Evolutionary conservation across 2,113 vertebrate genomes (phyloP), one percentile per base, ranked within the genome.

Genomic region (Muntiacus muntjak): DNA sequence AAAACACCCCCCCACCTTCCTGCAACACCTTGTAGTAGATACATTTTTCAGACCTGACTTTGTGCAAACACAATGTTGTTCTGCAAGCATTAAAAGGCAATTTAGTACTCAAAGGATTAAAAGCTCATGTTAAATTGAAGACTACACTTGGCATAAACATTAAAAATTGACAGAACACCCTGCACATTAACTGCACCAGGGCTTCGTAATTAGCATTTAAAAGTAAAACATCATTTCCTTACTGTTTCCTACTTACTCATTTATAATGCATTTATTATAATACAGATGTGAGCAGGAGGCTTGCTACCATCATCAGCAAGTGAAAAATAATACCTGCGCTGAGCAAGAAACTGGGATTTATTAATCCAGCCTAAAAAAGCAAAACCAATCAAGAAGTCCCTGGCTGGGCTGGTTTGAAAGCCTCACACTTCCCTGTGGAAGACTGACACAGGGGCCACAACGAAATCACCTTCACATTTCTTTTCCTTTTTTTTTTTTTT

Each of bases 91-190:
- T 99, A 99, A 99, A 99, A 99, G 99, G 99, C 99, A 99, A 99
- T 99, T 99, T 99, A 99, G 99, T 99, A 99, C 99, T 99, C 99
- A 98, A 99, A 99, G 99, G 99, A 99, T 99, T 99, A 99, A 99
- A 99, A 99, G 99, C 99, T 99, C 99, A 99, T 99, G 99, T 99
- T 99, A 99, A 99, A 99, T 99, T 99, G 99, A 99, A 99, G 99
- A 99, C 99, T 99, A 99, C 99, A 99, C 99, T 99, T 99, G 99
- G 99, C 99, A 99, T 99, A 99, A 99, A 99, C 99, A 99, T 99
- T 99, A 99, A 99, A 99, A 99, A 99, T 99, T 99, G 99, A 99
- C 99, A 99, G 99, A 99, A 99, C 99, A 99, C 99, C 99, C 98
- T 98, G 99, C 99, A 99, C 99, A 99, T 99, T 99, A 99, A 99